These are phyloP conservation scores for Cebidichthys violaceus DNA, from an alignment of 2,113 vertebrate species.

Conservation along the genomic window DNA sequence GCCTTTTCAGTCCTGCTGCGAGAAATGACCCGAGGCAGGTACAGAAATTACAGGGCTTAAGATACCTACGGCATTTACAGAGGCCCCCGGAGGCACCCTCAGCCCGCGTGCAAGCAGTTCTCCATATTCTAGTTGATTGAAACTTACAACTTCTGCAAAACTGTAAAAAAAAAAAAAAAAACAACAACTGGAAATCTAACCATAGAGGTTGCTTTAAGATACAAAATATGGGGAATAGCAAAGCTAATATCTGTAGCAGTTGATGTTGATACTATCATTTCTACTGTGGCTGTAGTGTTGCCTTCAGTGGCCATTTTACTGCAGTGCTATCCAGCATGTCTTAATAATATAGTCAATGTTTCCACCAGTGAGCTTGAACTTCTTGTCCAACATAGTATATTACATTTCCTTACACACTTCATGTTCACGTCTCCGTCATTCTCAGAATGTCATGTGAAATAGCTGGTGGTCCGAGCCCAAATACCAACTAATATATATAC, in stretches of 20 bases:
- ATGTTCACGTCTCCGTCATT: slow-evolving; percentile 12
- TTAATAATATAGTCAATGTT: background rate
- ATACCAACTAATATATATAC: slow-evolving; percentile 1
- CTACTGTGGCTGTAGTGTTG: too few species aligned
- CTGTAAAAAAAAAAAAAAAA: too few species aligned
- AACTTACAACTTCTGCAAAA: background rate
- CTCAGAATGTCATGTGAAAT: slow-evolving; percentile 50
- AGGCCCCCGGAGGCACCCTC: slow-evolving; percentile 23
- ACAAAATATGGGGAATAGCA: background rate
- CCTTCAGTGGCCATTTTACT: background rate
- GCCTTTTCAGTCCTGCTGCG: slow-evolving; percentile 47
- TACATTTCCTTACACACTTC: background rate
- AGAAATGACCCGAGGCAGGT: slow-evolving; percentile 73
- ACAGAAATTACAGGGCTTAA: slow-evolving; percentile 70
- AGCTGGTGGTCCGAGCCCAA: slow-evolving; percentile 4
- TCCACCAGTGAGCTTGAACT: slow-evolving; percentile 3
- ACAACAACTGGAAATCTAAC: too few species aligned
- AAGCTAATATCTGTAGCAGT: background rate
- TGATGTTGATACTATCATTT: background rate
- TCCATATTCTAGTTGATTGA: background rate
- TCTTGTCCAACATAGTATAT: background rate
- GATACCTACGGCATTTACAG: slow-evolving; percentile 31
- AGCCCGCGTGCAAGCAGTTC: slow-evolving; percentile 19
- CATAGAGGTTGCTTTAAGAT: background rate
- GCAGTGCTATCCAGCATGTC: background rate